phyloP scores from a whole-genome alignment of 1,140 invertebrate species.

The Rhysida immarginata region DNA sequence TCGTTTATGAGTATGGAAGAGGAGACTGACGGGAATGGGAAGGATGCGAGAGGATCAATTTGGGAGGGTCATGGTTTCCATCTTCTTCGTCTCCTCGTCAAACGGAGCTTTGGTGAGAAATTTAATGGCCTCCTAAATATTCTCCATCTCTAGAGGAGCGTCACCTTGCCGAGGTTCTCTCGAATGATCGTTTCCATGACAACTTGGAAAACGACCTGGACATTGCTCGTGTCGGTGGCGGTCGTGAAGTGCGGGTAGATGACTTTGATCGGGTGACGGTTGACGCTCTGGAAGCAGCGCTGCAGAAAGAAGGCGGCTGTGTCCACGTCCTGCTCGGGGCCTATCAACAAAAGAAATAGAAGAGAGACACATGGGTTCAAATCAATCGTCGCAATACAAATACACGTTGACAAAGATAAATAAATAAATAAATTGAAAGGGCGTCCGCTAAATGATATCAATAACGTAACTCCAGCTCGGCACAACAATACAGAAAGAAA shows the following conservation, averaged over 20 bases:
- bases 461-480: too few species aligned
- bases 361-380: too few species aligned
- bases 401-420: neutral
- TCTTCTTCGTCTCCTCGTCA: too few species aligned
- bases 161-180: conserved; percentile 23
- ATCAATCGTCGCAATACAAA: too few species aligned
- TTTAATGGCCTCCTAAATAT: neutral
- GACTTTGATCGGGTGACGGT: conserved; percentile 39
- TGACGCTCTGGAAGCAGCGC: conserved; percentile 41
- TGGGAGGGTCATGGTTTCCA: too few species aligned
- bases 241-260: conserved; percentile 38
- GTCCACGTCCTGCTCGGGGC: conserved; percentile 46
- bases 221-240: conserved; percentile 32
- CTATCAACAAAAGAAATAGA: conserved; percentile 26
- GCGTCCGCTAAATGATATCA: too few species aligned
- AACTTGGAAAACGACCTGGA: conserved; percentile 28
- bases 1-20: too few species aligned
- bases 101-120: neutral
- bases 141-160: conserved; percentile 12
- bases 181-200: conserved; percentile 24
- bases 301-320: conserved; percentile 45
- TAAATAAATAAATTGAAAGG: too few species aligned
- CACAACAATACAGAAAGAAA: too few species aligned
- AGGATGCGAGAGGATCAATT: too few species aligned
- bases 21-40: too few species aligned